Conservation (phyloP, 2,797 vertebrate genomes). For the Gadopsis bispinosus region DNA sequence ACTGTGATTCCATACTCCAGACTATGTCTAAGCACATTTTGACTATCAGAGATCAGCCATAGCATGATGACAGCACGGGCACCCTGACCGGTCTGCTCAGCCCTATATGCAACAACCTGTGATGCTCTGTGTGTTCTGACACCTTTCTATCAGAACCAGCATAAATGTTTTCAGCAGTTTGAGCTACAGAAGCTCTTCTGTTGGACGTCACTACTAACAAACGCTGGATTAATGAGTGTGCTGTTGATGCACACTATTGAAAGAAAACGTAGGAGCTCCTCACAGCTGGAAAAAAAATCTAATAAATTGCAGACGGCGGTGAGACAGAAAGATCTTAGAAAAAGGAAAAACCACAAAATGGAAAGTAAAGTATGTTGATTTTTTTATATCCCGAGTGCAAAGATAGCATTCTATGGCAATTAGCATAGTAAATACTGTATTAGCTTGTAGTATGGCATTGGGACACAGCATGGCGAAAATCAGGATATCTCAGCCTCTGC, state of each 20-base stretch:
- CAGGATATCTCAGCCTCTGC: not conserved
- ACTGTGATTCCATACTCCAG: too few species aligned
- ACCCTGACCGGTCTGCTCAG: too few species aligned
- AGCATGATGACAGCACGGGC: too few species aligned
- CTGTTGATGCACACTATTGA: slow-evolving; percentile 5
- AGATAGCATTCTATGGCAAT: not conserved
- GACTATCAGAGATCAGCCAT: too few species aligned
- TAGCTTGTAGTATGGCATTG: not conserved
- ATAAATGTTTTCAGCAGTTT: too few species aligned
- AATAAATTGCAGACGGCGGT: not conserved
- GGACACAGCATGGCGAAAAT: not conserved
- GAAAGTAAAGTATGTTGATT: not conserved
- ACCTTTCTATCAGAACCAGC: too few species aligned
- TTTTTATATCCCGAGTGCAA: not conserved
- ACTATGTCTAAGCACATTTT: too few species aligned
- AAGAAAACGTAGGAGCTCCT: not conserved
- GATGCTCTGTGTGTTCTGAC: too few species aligned
- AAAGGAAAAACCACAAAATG: not conserved
- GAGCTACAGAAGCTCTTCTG: too few species aligned
- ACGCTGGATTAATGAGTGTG: too few species aligned
- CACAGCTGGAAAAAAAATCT: not conserved
- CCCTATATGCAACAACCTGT: too few species aligned
- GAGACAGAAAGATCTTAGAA: not conserved
- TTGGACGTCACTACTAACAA: too few species aligned
- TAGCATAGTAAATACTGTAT: not conserved